Evolutionary conservation across 2,888 invertebrate species (phyloP).

Genomic region (Acholoe squamosa): DNA sequence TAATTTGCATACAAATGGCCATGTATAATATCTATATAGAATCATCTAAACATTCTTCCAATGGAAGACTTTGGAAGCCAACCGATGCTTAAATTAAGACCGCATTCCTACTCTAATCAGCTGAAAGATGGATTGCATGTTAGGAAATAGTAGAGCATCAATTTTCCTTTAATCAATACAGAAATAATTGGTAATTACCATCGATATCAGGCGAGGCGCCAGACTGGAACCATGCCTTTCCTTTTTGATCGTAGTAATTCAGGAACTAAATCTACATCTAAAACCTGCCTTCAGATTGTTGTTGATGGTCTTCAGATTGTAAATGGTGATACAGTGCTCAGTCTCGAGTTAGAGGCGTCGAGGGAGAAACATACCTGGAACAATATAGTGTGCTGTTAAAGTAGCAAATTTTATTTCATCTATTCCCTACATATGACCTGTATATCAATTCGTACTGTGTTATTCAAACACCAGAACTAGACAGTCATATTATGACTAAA

Average conservation of each 20-base stretch:
- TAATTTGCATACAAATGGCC: background rate
- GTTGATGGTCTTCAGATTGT: background rate
- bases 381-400: no score
- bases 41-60: background rate
- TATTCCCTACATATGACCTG: no score
- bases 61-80: background rate
- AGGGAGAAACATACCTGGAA: no score
- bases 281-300: background rate
- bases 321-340: background rate
- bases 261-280: background rate
- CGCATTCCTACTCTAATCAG: background rate
- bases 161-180: conserved; percentile 23
- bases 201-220: background rate
- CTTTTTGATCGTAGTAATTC: conserved; percentile 9
- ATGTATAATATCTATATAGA: background rate
- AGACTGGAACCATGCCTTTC: background rate
- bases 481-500: no score
- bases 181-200: conserved; percentile 33
- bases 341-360: no score
- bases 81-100: background rate
- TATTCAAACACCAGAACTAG: no score
- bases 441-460: no score
- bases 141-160: background rate
- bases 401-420: no score
- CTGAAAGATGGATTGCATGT: background rate